Evolutionary conservation across 2,797 vertebrate species (phyloP).

Genomic region (Acanthornis magna): DNA sequence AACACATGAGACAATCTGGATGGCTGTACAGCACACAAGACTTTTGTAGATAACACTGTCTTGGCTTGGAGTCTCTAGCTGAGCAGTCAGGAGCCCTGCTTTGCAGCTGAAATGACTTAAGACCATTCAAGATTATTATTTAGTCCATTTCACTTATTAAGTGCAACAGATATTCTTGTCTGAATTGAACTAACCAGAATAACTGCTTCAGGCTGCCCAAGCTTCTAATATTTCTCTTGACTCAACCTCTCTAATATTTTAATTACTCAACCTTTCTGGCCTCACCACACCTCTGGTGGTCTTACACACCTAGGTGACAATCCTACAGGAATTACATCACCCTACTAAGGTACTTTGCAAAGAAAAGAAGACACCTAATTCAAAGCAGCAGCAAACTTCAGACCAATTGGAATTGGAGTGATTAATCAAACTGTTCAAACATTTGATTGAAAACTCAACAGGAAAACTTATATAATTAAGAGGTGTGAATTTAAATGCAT

Average conservation of each 20-base stretch:
- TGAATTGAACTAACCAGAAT: neutral
- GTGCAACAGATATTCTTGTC: neutral
- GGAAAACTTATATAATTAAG: neutral
- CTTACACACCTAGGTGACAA: neutral
- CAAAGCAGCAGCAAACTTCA: neutral
- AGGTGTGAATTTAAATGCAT: neutral
- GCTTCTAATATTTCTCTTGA: neutral
- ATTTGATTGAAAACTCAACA: neutral
- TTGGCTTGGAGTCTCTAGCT: neutral
- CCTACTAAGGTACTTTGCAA: neutral
- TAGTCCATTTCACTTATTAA: neutral
- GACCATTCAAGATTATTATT: neutral
- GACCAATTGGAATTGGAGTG: neutral
- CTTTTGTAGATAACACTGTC: neutral
- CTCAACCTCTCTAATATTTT: neutral
- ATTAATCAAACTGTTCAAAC: conserved; percentile 9
- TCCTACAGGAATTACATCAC: neutral
- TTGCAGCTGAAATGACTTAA: neutral
- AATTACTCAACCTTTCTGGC: neutral
- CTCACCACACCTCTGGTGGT: neutral
- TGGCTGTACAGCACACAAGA: neutral
- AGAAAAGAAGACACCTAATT: neutral
- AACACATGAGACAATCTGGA: neutral
- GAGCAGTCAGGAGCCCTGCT: neutral
- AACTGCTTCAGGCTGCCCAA: neutral